Evolutionary conservation across 2,113 vertebrate species (phyloP), one percentile per base, ranked within the genome.

Genomic region (Ailurus styani): DNA sequence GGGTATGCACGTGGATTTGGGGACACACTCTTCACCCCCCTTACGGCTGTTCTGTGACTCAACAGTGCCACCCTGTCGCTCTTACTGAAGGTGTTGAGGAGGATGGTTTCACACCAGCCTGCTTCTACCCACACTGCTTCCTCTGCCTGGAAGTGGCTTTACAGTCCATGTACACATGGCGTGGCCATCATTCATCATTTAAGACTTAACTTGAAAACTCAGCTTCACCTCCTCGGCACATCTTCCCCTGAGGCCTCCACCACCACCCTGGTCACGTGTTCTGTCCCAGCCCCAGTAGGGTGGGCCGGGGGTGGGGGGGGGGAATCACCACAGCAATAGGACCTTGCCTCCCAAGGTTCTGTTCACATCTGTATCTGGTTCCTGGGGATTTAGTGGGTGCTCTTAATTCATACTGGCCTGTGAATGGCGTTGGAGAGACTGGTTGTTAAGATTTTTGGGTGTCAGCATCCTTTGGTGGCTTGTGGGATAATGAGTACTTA

Each of bases 261-360:
- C 21, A n/a, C 23, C 10, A 34, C 13, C 21, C 37, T 14, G 0
- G 25, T 13, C 37, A 1, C 6, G 1, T 2, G 47, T 62, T 34
- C 64, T 27, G 7, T 66, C 75, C 12, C 14, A 31, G 55, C 21
- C 40, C 13, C n/a, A n/a, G n/a, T n/a, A n/a, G n/a, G n/a, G n/a
- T n/a, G n/a, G n/a, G n/a, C n/a, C n/a, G n/a, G 47, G 55, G 55
- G 55, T 57, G 23, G 55, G n/a, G n/a, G 29, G 4, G 20, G 45
- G 29, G n/a, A n/a, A n/a, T 87, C 87, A 72, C 50, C 50, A 29
- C 50, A 25, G 27, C 2, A 5, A 25, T 0, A 15, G 75, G 42
- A 77, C 15, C 23, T 1, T 37, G 9, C 60, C 82, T 60, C 29
- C 34, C 17, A 47, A 75, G 50, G 18, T 54, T 40, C 72, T 25